Base-by-base conservation (phyloP, 2,113 vertebrate species). In the Neolamprologus sp. region DNA sequence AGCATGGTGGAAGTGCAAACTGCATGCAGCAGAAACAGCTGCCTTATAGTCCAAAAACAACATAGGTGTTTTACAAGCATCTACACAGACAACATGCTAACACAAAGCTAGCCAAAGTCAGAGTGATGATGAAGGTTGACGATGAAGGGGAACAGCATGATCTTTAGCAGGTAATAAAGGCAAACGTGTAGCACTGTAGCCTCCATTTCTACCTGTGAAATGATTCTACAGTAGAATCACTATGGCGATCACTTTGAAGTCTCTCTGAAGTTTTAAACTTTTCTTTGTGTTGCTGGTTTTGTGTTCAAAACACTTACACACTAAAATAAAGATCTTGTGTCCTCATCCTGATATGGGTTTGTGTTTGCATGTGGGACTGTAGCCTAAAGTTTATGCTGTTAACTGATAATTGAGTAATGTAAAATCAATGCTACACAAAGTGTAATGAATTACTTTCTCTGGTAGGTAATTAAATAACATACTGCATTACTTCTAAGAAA, bases 41-140 rank as follows among this genome's bases (percentile, higher is more conserved):
- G 17, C 60, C 31, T 65, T 65, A 7, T 35, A 7, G 4, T 65
- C 6, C 60, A n/a, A 65, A 35, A n/a, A 12, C 31, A 35, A 65
- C 60, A n/a, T 2, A 0, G 31, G 17, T 1, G 0, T 2, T 33
- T 65, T n/a, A 0, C 33, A 65, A 65, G 10, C 33, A 65, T 13
- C 60, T 65, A 13, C 60, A 65, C 31, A 35, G 31, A 65, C 60
- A n/a, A 7, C 17, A 65, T 65, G 60, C 31, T 65, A 65, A 65
- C 60, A 65, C 9, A 35, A 65, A 35, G 31, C 6, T 65, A 65
- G 31, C 60, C 60, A 12, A n/a, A 65, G 17, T n/a, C 31, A 65
- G 17, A 12, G 31, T 7, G 58, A 35, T n/a, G 60, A 35, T n/a
- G 31, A 63, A 63, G 31, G 31, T 1, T 19, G 31, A n/a, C 2